These are phyloP conservation scores for Nesidiocoris tenuis DNA, from an alignment of 2,888 invertebrate genomes.

Conservation along the genomic window DNA sequence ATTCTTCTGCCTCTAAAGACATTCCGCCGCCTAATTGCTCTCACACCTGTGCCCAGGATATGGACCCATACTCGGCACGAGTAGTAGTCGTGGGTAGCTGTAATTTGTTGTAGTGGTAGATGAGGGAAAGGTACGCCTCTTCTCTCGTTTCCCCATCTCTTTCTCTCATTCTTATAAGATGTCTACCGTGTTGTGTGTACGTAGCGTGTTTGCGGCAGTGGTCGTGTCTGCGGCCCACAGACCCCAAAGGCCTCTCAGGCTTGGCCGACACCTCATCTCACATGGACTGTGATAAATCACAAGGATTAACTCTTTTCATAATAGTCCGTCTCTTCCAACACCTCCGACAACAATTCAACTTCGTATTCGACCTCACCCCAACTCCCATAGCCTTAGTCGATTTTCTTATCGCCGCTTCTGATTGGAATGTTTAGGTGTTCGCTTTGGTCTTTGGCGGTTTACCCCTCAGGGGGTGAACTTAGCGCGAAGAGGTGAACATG, in stretches of 20 bases:
- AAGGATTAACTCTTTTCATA: slow-evolving; percentile 41
- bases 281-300: slow-evolving; percentile 34
- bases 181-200: background rate
- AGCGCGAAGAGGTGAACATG: slow-evolving; percentile 16
- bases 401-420: slow-evolving; percentile 25
- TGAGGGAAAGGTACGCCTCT: background rate
- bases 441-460: slow-evolving; percentile 8
- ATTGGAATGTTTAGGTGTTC: slow-evolving; percentile 40
- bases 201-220: background rate
- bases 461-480: background rate
- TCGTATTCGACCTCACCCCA: slow-evolving; percentile 12
- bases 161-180: background rate
- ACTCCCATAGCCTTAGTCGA: slow-evolving; percentile 7
- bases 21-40: slow-evolving; percentile 45
- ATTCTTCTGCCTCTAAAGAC: slow-evolving; percentile 25
- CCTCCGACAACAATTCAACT: slow-evolving; percentile 6
- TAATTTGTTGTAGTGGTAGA: background rate
- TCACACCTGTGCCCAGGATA: slow-evolving; percentile 37
- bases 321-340: slow-evolving; percentile 21
- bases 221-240: background rate
- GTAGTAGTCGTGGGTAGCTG: background rate
- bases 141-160: background rate
- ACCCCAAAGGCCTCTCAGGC: background rate
- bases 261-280: background rate
- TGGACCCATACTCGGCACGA: slow-evolving; percentile 5